Evolutionary conservation across 2,797 vertebrate species (phyloP).

Genomic region (Podargus strigoides): DNA sequence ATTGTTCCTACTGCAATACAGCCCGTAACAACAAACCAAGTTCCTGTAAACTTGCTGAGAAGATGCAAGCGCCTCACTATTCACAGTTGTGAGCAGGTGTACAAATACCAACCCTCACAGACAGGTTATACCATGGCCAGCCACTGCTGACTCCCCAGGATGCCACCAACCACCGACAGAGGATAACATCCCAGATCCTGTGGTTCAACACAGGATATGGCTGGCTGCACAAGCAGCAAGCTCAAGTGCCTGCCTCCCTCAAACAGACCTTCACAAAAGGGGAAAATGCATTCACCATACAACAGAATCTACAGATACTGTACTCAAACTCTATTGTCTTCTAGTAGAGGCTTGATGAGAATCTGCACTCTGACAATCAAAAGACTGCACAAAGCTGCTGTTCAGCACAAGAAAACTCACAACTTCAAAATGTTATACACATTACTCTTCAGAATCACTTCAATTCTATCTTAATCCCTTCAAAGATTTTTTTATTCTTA

Average conservation of each 20-base stretch:
- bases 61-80: background rate
- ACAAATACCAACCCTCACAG: background rate
- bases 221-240: background rate
- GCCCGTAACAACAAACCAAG: fast-evolving
- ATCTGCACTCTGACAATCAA: background rate
- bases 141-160: background rate
- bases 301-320: background rate
- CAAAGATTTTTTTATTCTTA: background rate
- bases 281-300: background rate
- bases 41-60: background rate
- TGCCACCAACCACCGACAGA: background rate
- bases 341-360: background rate
- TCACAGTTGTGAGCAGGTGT: background rate
- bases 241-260: background rate
- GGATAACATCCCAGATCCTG: background rate
- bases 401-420: background rate
- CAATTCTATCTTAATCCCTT: background rate
- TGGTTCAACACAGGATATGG: background rate
- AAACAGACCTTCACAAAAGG: background rate
- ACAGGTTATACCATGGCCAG: background rate
- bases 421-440: background rate
- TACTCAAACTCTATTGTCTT: background rate
- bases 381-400: background rate
- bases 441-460: background rate
- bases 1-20: background rate